Evolutionary conservation across 2,113 vertebrate genomes (phyloP), one percentile per base, ranked within the genome.

Genomic region (Gobiocypris rarus): DNA sequence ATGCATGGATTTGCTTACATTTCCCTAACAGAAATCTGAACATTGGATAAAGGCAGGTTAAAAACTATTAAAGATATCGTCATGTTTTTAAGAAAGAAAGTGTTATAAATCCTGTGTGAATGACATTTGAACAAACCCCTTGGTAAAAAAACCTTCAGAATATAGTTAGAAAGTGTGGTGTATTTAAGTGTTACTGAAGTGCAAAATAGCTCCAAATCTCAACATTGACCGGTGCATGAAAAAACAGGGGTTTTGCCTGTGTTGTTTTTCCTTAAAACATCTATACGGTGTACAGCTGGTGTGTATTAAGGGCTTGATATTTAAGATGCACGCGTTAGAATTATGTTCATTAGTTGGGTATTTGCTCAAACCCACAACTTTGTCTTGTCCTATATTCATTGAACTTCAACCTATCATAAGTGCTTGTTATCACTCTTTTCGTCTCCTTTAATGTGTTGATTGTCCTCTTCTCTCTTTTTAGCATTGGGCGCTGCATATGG

Each of bases 401-500:
- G 4, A 45, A 48, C 71, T 74, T 28, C 50, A 38, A 74, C 71
- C n/a, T n/a, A n/a, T 70, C 19, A 41, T 41, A 69, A 69, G 65
- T 69, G 19, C 34, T 69, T 6, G 34, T n/a, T 69, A 2, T 69
- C 19, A 11, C 65, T 69, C 17, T 22, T 1, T 22, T 22, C 2
- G 31, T 69, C 65, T 38, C 65, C 9, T 5, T n/a, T 34, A 34
- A 70, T 9, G 34, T 41, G 34, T 70, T 41, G n/a, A 70, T 50
- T 50, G 6, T 13, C n/a, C 1, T 81, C 81, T 34, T 4, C 38
- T 54, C 87, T 19, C 81, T 84, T 41, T 85, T 69, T 89, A 99
- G 98, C 98, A 24, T 92, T 99, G 92, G 98, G 98, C 85, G 98
- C 98, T 1, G 98, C 98, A 0, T 99, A 99, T 88, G 98, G 98